Percentiles rank a stretch among this genome's conserved stretches.
These are phyloP conservation scores for Passer montanus DNA, from an alignment of 2,113 vertebrate species.

Conservation along the genomic window DNA sequence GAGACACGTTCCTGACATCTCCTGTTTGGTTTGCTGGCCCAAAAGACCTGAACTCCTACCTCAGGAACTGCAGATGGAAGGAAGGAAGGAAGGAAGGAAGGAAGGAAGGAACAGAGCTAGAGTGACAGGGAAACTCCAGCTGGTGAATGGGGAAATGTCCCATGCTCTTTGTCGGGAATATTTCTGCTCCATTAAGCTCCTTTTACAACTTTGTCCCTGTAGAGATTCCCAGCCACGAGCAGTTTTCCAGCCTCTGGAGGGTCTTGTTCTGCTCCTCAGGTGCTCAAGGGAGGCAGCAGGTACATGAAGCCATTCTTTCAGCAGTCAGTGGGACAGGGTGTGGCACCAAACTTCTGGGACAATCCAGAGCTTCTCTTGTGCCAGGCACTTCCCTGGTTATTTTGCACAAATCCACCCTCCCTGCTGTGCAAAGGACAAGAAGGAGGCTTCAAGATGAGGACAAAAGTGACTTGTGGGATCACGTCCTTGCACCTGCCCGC, in stretches of 20 bases:
- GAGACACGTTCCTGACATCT: accelerated
- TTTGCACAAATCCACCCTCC: not conserved
- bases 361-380: not conserved
- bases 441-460: not conserved
- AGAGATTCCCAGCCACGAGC: not conserved
- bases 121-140: not conserved
- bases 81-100: not conserved
- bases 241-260: not conserved
- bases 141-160: not conserved
- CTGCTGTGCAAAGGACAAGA: not conserved
- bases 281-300: not conserved
- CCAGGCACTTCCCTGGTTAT: not conserved
- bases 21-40: not conserved
- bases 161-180: not conserved
- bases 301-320: not conserved
- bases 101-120: not conserved
- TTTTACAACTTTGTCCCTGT: not conserved
- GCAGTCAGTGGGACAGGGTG: accelerated
- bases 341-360: not conserved
- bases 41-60: not conserved
- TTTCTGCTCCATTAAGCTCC: not conserved
- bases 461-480: not conserved
- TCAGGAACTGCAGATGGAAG: not conserved
- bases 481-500: not conserved
- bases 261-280: not conserved